Base-by-base conservation (phyloP, 2,113 vertebrate genomes). In the Numenius arquata region DNA sequence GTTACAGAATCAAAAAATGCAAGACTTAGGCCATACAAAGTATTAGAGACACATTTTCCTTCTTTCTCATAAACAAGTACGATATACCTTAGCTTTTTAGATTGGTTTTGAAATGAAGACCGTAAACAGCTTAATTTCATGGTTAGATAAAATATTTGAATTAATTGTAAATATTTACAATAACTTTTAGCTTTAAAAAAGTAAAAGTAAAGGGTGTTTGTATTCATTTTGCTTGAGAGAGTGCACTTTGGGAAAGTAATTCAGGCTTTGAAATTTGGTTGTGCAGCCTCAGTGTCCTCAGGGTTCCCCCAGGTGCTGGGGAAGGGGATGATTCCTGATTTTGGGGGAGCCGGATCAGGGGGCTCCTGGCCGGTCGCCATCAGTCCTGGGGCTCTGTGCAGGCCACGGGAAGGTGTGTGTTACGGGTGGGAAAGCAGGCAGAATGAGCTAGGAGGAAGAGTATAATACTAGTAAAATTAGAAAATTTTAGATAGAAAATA, bases 1-100 rank as follows among this genome's bases (percentile, higher is more conserved):
- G 95, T 98, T 98, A 98, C 95, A 94, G 98, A 98, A 98, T 98
- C 95, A 97, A 97, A 96, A 97, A 97, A 98, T 95, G 96, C 95
- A 96, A 97, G 96, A 94, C 96, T 98, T 96, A 59, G 92, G 97
- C 96, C 91, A 80, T 96, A 91, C 95, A 89, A 97, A 97, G 96
- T 97, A 98, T 97, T 92, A 67, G 94, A 95, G 95, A 77, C 93
- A 93, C 90, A 90, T 93, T 89, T 94, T 95, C 93, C 72, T 73
- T 50, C 56, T 81, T 36, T 74, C 72, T 91, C 87, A 53, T 58
- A 82, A 88, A 68, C 89, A 83, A 97, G 68, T 66, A 47, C 82
- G 87, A 79, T 97, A 87, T 92, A 95, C 96, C 90, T 96, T 89
- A 29, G 62, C 30, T 96, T 85, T 96, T 97, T 63, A 62, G 72